Conservation (phyloP, 2,888 invertebrate species). For the Drosophila mercatorum region DNA sequence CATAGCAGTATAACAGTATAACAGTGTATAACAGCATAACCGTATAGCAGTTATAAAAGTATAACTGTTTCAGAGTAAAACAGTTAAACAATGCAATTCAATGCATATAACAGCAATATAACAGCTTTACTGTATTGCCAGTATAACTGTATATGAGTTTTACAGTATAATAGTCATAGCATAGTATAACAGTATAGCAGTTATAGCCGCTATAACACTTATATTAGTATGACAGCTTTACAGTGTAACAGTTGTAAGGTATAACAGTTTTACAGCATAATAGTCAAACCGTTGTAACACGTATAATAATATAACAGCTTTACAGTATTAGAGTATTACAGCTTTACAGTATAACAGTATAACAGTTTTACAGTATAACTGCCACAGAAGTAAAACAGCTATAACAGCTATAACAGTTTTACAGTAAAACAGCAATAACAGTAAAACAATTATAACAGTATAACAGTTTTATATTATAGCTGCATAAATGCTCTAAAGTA, state of each 20-base stretch:
- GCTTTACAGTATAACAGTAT: neutral
- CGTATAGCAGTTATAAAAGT: neutral
- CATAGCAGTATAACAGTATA: constrained; percentile 1
- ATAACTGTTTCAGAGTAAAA: neutral
- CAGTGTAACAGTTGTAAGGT: neutral
- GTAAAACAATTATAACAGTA: neutral
- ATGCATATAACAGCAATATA: neutral
- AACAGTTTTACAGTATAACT: constrained; percentile 1
- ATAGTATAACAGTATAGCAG: neutral
- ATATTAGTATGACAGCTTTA: neutral
- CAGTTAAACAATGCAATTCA: neutral
- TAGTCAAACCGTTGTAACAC: neutral
- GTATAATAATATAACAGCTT: neutral
- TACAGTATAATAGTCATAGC: neutral
- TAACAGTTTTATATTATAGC: neutral
- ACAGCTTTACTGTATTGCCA: neutral
- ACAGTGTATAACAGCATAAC: neutral
- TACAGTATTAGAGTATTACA: neutral
- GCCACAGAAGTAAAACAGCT: neutral
- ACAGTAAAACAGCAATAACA: neutral
- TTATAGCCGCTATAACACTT: too few relatives aligned
- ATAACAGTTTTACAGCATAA: neutral
- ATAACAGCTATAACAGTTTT: neutral
- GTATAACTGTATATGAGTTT: neutral
- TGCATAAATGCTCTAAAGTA: neutral